These are phyloP conservation scores for Eulemur macaco DNA, from an alignment of 2,113 vertebrate genomes.

Conservation along the genomic window DNA sequence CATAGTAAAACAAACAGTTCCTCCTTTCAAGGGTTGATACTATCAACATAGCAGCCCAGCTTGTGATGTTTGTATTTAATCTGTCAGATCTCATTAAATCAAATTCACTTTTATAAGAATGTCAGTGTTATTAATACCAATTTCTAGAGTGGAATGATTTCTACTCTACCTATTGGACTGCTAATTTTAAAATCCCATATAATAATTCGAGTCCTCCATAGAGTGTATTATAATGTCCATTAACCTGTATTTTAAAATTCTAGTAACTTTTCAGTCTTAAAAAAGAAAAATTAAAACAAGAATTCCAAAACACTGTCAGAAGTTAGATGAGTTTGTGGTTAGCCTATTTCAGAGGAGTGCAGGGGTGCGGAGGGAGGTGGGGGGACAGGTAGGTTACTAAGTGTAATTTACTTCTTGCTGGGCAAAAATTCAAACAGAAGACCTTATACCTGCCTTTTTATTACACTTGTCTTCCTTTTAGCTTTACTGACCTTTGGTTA, in stretches of 20 bases:
- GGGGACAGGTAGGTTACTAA: background rate
- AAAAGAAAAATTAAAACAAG: background rate
- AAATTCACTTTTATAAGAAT: background rate
- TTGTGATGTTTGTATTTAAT: background rate
- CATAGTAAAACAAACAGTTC: background rate
- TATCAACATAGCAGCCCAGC: background rate
- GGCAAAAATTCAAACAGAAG: background rate
- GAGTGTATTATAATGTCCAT: background rate
- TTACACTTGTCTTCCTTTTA: background rate
- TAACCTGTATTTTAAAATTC: background rate
- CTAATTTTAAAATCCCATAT: background rate
- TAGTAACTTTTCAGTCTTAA: background rate
- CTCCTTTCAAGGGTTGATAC: background rate
- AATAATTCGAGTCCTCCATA: background rate
- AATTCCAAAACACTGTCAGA: background rate
- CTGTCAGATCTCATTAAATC: background rate
- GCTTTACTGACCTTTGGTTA: background rate
- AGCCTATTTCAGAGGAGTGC: background rate
- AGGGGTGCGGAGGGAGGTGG: background rate
- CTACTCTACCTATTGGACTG: background rate
- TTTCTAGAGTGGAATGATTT: background rate
- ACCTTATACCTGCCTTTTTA: background rate
- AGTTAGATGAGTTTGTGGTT: background rate
- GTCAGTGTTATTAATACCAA: background rate
- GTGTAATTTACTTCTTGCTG: background rate